Conservation (phyloP, 2,888 invertebrate species). For the Nomada goodeniana region DNA sequence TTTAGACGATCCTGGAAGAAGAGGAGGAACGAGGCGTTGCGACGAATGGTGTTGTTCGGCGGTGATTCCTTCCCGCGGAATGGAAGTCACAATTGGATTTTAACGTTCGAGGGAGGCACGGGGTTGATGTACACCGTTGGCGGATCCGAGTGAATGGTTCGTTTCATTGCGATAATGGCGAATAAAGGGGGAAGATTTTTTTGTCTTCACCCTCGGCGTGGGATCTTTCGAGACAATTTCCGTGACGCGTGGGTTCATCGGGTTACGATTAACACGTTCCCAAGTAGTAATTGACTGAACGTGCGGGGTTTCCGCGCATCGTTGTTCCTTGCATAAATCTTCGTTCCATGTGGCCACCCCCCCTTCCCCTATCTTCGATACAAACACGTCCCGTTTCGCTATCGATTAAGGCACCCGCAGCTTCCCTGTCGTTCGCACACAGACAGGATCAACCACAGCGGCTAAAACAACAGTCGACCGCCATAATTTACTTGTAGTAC, state of each 20-base stretch:
- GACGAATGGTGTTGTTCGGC: neutral
- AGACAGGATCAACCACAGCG: slow-evolving; percentile 35
- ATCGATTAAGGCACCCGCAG: slow-evolving; percentile 52
- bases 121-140: too few species aligned
- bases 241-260: too few species aligned
- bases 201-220: too few species aligned
- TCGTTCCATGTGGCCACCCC: slow-evolving; percentile 11
- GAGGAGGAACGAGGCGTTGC: neutral
- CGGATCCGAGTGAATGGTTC: too few species aligned
- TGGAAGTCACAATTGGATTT: neutral
- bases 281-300: neutral
- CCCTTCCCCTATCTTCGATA: slow-evolving; percentile 46
- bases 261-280: neutral
- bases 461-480: slow-evolving; percentile 41
- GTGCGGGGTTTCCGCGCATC: neutral
- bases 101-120: too few species aligned
- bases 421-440: slow-evolving; percentile 12
- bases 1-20: neutral
- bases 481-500: slow-evolving; percentile 62
- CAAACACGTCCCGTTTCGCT: slow-evolving; percentile 48
- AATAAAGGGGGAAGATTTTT: too few species aligned
- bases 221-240: neutral
- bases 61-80: neutral
- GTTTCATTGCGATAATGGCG: too few species aligned
- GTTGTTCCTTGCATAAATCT: slow-evolving; percentile 10